These are phyloP conservation scores for Mixornis gularis DNA, from an alignment of 2,113 vertebrate species.

Conservation along the genomic window DNA sequence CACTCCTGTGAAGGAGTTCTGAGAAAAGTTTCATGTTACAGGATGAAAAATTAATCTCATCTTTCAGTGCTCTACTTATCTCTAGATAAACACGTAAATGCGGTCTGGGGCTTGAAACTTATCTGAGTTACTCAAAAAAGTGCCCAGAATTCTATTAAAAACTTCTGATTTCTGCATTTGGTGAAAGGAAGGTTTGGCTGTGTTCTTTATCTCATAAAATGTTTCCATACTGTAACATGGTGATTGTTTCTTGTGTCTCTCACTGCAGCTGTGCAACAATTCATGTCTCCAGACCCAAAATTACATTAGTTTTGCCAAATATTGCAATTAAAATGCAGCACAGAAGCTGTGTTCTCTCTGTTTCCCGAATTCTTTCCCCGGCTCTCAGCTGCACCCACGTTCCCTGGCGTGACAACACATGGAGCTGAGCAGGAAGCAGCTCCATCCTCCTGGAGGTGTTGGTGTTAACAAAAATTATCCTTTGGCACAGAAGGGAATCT, in stretches of 20 bases:
- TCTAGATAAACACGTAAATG: not conserved
- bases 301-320: not conserved
- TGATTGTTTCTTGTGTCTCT: not conserved
- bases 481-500: not conserved
- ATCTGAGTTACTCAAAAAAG: not conserved
- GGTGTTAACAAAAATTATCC: not conserved
- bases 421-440: not conserved
- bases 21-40: not conserved
- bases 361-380: not conserved
- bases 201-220: not conserved
- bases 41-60: not conserved
- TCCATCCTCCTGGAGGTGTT: not conserved
- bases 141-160: not conserved
- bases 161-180: not conserved
- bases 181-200: not conserved
- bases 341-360: not conserved
- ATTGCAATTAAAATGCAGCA: not conserved
- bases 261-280: not conserved
- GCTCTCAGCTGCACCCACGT: not conserved
- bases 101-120: not conserved
- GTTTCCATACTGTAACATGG: not conserved
- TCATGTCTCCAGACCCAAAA: not conserved
- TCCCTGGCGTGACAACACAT: fast-evolving
- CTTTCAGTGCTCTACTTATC: not conserved
- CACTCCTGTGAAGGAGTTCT: not conserved